Base-by-base conservation (phyloP, 1,140 invertebrate genomes). In the Caenorhabditis remanei region DNA sequence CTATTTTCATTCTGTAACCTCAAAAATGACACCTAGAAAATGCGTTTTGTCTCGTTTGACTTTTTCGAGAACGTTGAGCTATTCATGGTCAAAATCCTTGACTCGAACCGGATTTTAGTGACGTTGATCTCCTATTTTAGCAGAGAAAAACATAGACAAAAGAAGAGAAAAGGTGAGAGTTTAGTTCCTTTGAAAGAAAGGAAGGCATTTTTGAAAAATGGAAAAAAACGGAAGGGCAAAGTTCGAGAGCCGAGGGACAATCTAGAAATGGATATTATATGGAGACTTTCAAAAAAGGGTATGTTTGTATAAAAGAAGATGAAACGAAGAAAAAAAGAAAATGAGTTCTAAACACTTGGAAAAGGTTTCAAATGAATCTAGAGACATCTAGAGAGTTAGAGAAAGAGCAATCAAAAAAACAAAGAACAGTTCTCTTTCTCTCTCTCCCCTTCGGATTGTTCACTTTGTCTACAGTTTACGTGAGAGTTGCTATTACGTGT, bases 391-490 rank as follows among this genome's bases (percentile, higher is more conserved):
- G 46, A 32, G 46, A 79, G 24, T 79, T 13, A 79, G n/a, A 79
- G 46, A 50, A 14, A 79, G 53, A 14, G 19, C 46, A 79, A 79
- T 79, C n/a, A 79, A 79, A 79, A 63, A 79, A 79, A 79, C 71
- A 48, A 32, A 79, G 71, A 79, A 79, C 71, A 50, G 43, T 43
- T 9, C n/a, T 43, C 11, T 46, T 4, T 79, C 46, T 24, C n/a
- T 5, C 11, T 9, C 40, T 43, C 11, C 41, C 21, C 6, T 9
- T 24, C n/a, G 24, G 14, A 46, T 43, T 79, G 40, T 79, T 41
- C 46, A 79, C 46, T 79, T 79, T 24, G 71, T 79, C 71, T 79
- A 79, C 71, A 48, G 71, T 79, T 79, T 79, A 79, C 71, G 71
- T 79, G 71, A 79, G 71, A 79, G 19, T 79, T 50, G 46, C 46